phyloP scores from a whole-genome alignment of 1,140 invertebrate genomes.

The Zeugodacus cucurbitae region DNA sequence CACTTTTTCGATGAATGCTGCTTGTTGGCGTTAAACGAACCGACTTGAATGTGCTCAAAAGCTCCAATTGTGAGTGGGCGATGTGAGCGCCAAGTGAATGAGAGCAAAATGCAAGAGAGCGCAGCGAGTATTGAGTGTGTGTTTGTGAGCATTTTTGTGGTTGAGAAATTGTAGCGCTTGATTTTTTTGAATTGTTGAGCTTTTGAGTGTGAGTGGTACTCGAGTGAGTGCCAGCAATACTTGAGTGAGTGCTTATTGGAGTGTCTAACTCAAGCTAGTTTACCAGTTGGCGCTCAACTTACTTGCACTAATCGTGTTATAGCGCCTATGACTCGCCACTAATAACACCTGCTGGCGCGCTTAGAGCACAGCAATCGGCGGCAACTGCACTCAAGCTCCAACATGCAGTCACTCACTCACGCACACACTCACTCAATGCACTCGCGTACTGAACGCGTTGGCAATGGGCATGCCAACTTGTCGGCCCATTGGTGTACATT shows the following conservation, averaged over 20 bases:
- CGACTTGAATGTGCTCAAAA: constrained; percentile 4
- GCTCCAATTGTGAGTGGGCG: background rate
- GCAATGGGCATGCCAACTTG: background rate
- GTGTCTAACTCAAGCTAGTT: background rate
- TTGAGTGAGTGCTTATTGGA: background rate
- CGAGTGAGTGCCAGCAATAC: background rate
- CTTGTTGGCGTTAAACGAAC: background rate
- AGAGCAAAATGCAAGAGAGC: background rate
- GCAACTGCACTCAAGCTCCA: background rate
- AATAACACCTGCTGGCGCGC: background rate
- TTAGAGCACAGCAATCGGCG: background rate
- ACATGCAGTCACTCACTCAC: background rate
- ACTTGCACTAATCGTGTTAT: background rate
- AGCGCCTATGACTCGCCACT: background rate
- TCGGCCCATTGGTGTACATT: background rate
- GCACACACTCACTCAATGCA: background rate
- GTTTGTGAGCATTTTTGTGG: background rate
- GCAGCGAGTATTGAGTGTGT: background rate
- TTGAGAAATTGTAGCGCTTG: background rate
- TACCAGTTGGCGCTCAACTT: background rate
- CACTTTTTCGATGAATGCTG: background rate
- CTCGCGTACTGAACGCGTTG: background rate
- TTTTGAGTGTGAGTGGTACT: background rate
- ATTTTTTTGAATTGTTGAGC: background rate
- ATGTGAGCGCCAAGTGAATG: background rate